These are phyloP conservation scores for Lepus timidus DNA, from an alignment of 2,113 vertebrate genomes.

Conservation along the genomic window DNA sequence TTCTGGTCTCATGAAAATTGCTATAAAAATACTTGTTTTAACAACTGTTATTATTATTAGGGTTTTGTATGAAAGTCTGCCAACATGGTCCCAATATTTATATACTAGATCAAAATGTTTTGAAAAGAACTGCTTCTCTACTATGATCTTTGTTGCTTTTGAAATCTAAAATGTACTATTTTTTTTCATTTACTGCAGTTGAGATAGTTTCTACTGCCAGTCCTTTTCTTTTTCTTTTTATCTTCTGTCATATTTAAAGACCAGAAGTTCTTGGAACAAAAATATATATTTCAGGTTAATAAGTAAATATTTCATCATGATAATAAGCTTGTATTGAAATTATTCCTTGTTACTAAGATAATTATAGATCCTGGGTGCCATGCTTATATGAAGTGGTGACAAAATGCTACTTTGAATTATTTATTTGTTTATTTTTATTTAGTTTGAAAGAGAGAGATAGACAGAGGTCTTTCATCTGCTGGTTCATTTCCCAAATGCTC, in stretches of 20 bases:
- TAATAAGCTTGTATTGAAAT: conserved; percentile 13
- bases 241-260: conserved; percentile 42
- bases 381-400: neutral
- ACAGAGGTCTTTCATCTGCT: too few species aligned
- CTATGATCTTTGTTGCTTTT: conserved; percentile 70
- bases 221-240: neutral
- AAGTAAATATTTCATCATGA: neutral
- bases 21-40: conserved; percentile 63
- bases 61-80: conserved; percentile 69
- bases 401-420: neutral
- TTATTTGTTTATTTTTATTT: neutral
- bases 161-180: conserved; percentile 51
- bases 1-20: conserved; percentile 66
- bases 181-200: conserved; percentile 71
- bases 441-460: too few species aligned
- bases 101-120: conserved; percentile 69
- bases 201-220: neutral
- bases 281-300: conserved; percentile 34
- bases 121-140: conserved; percentile 61
- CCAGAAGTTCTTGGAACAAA: conserved; percentile 34
- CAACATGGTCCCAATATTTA: conserved; percentile 71
- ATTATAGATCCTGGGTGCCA: neutral
- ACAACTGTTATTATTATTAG: conserved; percentile 73
- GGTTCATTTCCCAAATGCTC: too few species aligned
- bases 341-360: neutral